Evolutionary conservation across 1,140 invertebrate species (phyloP).

Genomic region (Drosophila prosaltans): DNA sequence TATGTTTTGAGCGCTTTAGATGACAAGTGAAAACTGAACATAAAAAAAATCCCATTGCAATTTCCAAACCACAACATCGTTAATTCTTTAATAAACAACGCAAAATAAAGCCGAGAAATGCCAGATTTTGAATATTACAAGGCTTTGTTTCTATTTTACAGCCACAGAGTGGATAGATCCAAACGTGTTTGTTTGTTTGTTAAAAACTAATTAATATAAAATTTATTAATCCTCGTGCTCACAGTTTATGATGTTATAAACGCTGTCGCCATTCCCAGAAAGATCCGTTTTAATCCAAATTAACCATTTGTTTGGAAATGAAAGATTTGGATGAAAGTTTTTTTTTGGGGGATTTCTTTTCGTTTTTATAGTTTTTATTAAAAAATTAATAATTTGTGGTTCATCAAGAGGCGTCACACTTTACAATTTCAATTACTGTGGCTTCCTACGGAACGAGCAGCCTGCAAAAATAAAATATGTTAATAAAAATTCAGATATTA

Average conservation of each 20-base stretch:
- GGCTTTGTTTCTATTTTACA: conserved; percentile 40
- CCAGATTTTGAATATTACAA: conserved; percentile 44
- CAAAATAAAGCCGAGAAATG: conserved; percentile 44
- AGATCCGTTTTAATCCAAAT: conserved; percentile 24
- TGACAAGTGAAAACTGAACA: not conserved
- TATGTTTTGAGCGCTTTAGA: too few species aligned
- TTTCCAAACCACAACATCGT: conserved; percentile 48
- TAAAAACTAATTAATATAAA: conserved; percentile 43
- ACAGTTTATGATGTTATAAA: conserved; percentile 18
- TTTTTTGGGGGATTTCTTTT: conserved; percentile 61
- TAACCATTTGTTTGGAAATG: conserved; percentile 37
- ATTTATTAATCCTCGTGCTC: conserved; percentile 37
- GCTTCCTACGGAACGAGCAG: conserved; percentile 97
- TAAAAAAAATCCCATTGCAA: conserved; percentile 4
- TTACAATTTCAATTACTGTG: conserved; percentile 87
- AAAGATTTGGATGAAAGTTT: conserved; percentile 23
- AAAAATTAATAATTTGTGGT: conserved; percentile 81
- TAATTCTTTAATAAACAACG: conserved; percentile 60
- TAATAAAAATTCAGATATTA: conserved; percentile 7
- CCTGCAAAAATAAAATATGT: conserved; percentile 85
- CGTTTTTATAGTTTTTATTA: conserved; percentile 76
- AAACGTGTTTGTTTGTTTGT: conserved; percentile 1
- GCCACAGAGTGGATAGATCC: conserved; percentile 1
- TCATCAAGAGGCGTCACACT: conserved; percentile 54
- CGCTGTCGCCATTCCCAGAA: not conserved